Evolutionary conservation across 2,113 vertebrate genomes (phyloP).

Genomic region (Tympanuchus pallidicinctus): DNA sequence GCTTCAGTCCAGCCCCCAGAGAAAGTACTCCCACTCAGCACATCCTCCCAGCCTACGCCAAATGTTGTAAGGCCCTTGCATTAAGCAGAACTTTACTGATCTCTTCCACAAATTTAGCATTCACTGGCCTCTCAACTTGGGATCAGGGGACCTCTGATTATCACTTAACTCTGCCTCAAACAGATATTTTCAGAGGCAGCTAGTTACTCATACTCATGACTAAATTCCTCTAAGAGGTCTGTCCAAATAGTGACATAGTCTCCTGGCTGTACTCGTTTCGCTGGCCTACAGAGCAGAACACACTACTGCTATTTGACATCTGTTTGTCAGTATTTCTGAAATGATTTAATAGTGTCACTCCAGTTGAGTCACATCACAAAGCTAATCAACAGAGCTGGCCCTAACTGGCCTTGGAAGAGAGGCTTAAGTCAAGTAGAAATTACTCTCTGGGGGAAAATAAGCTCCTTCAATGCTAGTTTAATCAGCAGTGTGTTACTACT

Average conservation of each 20-base stretch:
- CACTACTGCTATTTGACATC: not conserved
- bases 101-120: not conserved
- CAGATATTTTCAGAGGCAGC: conserved; percentile 17
- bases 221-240: conserved; percentile 13
- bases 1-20: not conserved
- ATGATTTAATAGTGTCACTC: not conserved
- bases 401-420: conserved; percentile 30
- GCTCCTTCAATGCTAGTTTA: conserved; percentile 30
- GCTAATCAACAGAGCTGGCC: conserved; percentile 20
- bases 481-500: conserved; percentile 17
- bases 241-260: not conserved
- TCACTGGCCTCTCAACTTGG: not conserved
- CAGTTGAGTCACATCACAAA: conserved; percentile 20
- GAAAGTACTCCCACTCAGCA: conserved; percentile 18
- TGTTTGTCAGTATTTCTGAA: conserved; percentile 6
- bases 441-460: conserved; percentile 42
- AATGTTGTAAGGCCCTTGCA: not conserved
- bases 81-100: not conserved
- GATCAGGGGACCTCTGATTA: not conserved
- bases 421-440: conserved; percentile 6
- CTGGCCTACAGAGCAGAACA: not conserved
- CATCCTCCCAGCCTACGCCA: not conserved
- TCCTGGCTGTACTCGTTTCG: not conserved
- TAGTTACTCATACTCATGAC: conserved; percentile 1
- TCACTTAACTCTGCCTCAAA: not conserved